phyloP scores from a whole-genome alignment of 1,140 invertebrate genomes.

The Drosophila fuyamai region DNA sequence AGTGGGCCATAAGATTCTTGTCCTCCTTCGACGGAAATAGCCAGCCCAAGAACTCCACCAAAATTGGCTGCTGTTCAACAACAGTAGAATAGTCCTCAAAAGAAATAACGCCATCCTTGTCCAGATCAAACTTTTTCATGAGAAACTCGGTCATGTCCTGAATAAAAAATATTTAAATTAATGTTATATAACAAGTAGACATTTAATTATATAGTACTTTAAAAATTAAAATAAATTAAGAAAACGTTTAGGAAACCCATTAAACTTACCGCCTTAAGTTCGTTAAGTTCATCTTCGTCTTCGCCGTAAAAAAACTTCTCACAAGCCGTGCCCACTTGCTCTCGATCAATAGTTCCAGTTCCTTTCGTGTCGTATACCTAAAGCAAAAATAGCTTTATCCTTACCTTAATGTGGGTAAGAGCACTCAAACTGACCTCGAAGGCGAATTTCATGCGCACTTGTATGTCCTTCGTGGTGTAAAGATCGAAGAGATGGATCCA shows the following conservation, averaged over 20 bases:
- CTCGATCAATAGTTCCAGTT: conserved; percentile 42
- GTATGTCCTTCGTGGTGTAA: conserved; percentile 37
- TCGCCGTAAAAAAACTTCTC: conserved; percentile 39
- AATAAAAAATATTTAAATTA: neutral
- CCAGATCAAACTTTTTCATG: conserved; percentile 90
- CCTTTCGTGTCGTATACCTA: conserved; percentile 60
- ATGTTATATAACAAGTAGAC: too few relatives aligned
- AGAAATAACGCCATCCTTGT: conserved; percentile 91
- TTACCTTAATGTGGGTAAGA: too few relatives aligned
- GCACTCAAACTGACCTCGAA: conserved; percentile 15
- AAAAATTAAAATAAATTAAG: too few relatives aligned
- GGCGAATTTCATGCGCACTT: conserved; percentile 37
- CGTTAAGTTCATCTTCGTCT: conserved; percentile 49
- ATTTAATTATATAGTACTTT: too few relatives aligned
- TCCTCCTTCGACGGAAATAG: conserved; percentile 87
- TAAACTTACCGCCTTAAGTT: conserved; percentile 22
- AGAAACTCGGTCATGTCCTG: conserved; percentile 87
- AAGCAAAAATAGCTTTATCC: neutral
- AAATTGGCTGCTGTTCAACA: conserved; percentile 88
- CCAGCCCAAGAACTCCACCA: conserved; percentile 91
- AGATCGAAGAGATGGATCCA: conserved; percentile 39
- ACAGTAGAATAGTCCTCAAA: conserved; percentile 89
- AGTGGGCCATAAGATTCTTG: conserved; percentile 31
- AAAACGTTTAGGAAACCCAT: too few relatives aligned
- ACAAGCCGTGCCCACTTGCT: conserved; percentile 27